Evolutionary conservation across 1,140 invertebrate genomes (phyloP), one percentile per base, ranked within the genome.

Genomic region (Drosophila oshimai): DNA sequence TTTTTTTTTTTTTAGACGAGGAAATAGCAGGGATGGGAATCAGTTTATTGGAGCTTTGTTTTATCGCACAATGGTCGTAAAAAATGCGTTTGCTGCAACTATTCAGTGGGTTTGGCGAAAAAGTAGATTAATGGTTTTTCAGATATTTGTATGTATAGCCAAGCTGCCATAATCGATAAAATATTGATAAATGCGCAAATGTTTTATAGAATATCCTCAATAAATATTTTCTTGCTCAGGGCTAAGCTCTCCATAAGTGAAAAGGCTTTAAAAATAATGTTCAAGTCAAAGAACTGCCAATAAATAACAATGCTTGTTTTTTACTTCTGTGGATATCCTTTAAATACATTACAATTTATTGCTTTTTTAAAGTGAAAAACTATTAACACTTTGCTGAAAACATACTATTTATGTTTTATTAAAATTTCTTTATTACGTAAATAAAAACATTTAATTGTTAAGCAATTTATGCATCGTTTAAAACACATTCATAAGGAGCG

Each of bases 91-190:
- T 46, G 60, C 54, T 10, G 28, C 29, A 12, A 12, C 17, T 4
- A 18, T 33, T 31, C 6, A 34, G 10, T 15, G 3, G 9, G 2
- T 39, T 17, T 4, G 9, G 9, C 3, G 22, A n/a, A 15, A 29
- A 31, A 22, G 22, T 29, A 24, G 61, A 65, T 64, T 26, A 65
- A 65, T 65, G 47, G 58, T n/a, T 34, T 65, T 65, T 31, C 13
- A 6, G 42, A 65, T 39, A 29, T 22, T 15, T 53, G 29, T 15
- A 1, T 22, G 31, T 10, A 6, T n/a, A n/a, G 17, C 7, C 31
- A 22, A 44, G 39, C 22, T 42, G 41, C 33, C 41, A 18, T 18
- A 39, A 65, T 49, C 42, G 57, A 65, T 41, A 39, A 49, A 49
- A 20, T 31, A 64, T 64, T 37, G 33, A 65, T 49, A 29, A 12